Evolutionary conservation across 92 coral and sea anemone species (phyloP).

Genomic region (Epizoanthus scotinus): DNA sequence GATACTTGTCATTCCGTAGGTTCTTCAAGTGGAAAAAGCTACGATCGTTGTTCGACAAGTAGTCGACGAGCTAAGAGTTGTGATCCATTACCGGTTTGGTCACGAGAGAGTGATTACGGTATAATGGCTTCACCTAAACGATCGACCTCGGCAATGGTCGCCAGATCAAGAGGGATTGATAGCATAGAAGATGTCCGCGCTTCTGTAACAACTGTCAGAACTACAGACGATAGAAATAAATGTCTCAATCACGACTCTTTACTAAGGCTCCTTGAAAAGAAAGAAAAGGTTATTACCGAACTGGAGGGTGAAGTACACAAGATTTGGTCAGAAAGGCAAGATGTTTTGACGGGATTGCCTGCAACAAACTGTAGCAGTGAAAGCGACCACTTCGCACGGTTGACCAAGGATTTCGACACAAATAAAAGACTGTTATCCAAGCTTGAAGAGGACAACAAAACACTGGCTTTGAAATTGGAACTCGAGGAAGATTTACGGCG

Average conservation of each 20-base stretch:
- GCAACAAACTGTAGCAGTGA: constrained; percentile 13
- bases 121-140: not conserved
- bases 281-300: constrained; percentile 23
- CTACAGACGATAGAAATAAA: not conserved
- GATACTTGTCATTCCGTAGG: constrained; percentile 8
- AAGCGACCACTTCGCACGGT: constrained; percentile 2
- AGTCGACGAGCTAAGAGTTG: constrained; percentile 39
- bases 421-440: constrained; percentile 27
- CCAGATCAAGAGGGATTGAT: not conserved
- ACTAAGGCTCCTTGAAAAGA: constrained; percentile 15
- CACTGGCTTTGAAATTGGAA: constrained; percentile 62
- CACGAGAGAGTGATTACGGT: constrained; percentile 19
- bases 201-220: not conserved
- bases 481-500: constrained; percentile 74
- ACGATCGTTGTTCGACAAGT: constrained; percentile 12
- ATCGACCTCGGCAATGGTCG: constrained; percentile 25
- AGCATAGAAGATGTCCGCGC: not conserved
- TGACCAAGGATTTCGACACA: constrained; percentile 31
- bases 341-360: constrained; percentile 32
- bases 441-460: constrained; percentile 71
- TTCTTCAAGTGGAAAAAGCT: constrained; percentile 37
- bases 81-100: constrained; percentile 27
- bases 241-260: constrained; percentile 1
- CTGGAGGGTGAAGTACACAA: constrained; percentile 26
- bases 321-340: constrained; percentile 28